These are phyloP conservation scores for Tachuris rubrigastra DNA, from an alignment of 2,113 vertebrate species.

Conservation along the genomic window DNA sequence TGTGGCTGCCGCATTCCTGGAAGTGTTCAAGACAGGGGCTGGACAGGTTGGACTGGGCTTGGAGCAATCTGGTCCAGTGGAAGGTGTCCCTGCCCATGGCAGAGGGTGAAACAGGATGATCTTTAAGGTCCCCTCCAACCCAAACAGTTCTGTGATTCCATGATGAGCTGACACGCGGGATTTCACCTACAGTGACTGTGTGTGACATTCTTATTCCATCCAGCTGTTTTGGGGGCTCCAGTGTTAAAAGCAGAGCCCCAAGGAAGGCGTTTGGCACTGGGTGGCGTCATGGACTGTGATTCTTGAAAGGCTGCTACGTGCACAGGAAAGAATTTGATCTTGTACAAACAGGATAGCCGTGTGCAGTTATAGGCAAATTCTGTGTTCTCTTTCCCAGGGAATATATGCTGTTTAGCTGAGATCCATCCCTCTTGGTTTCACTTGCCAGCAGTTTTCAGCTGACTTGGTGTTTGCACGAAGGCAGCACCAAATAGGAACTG, in stretches of 20 bases:
- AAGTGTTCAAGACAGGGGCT: not conserved
- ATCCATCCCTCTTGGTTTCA: not conserved
- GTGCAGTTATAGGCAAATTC: not conserved
- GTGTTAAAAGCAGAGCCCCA: not conserved
- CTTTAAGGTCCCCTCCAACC: not conserved
- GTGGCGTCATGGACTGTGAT: not conserved
- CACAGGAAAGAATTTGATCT: not conserved
- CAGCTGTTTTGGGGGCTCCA: not conserved
- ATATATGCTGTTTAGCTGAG: not conserved
- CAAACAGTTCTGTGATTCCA: not conserved
- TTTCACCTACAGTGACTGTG: not conserved
- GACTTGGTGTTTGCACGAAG: accelerated
- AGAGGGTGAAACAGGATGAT: accelerated
- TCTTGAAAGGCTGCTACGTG: not conserved
- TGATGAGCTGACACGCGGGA: not conserved
- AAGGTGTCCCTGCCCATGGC: not conserved
- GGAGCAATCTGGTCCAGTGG: accelerated
- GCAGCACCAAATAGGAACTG: not conserved
- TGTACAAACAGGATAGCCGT: not conserved
- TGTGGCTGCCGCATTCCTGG: not conserved
- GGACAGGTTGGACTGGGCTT: accelerated
- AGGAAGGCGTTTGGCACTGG: accelerated
- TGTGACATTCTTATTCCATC: accelerated
- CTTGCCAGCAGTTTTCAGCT: not conserved
- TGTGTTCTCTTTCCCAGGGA: not conserved